These are phyloP conservation scores for Arrhopalites spinosus DNA, from an alignment of 2,888 invertebrate species.

Conservation along the genomic window DNA sequence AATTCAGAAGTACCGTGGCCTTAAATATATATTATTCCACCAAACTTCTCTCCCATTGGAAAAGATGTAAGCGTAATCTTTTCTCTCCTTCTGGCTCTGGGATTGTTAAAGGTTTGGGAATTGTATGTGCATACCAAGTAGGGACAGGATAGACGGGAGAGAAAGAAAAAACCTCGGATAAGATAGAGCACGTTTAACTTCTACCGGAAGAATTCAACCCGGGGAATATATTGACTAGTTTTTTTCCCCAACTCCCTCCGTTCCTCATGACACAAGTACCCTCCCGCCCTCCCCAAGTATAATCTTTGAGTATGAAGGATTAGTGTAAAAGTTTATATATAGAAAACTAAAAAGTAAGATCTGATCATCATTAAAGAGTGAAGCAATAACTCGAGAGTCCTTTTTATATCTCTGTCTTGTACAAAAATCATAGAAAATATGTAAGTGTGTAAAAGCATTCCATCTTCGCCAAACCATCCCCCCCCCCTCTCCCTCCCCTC, in stretches of 20 bases:
- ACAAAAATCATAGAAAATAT: neutral
- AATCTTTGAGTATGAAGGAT: neutral
- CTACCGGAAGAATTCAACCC: conserved; percentile 10
- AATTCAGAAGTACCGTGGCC: too few species aligned
- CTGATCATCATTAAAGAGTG: conserved; percentile 8
- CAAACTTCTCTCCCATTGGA: too few species aligned
- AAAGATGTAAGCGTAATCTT: too few species aligned
- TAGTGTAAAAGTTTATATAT: neutral
- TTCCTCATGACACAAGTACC: neutral
- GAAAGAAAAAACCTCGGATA: neutral
- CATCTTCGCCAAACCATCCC: neutral
- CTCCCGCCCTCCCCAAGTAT: neutral
- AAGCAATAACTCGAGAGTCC: neutral
- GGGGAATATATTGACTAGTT: neutral
- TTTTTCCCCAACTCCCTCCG: neutral
- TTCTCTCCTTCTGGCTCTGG: too few species aligned
- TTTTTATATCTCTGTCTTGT: neutral
- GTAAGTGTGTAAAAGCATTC: neutral
- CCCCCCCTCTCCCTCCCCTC: neutral
- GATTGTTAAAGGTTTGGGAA: neutral
- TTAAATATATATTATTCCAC: too few species aligned
- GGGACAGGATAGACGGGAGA: neutral
- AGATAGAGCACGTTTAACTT: conserved; percentile 12
- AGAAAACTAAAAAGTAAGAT: neutral
- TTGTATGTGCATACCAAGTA: conserved; percentile 11